Evolutionary conservation across 2,888 invertebrate species (phyloP), one percentile per base, ranked within the genome.

Genomic region (Asteroscopus sphinx): DNA sequence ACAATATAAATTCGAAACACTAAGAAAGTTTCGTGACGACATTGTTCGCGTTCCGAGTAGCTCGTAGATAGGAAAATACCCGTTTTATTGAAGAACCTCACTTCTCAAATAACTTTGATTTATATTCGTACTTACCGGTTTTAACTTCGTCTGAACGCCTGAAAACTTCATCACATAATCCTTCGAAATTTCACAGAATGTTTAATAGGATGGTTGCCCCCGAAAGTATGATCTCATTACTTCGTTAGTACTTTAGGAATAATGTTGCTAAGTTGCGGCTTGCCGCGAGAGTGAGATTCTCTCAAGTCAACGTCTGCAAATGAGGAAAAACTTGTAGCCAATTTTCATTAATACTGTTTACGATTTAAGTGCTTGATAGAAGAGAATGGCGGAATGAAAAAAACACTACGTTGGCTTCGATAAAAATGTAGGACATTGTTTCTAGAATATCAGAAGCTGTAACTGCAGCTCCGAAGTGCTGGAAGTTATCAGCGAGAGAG

Each of bases 221-320:
- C 59, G 30, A 44, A 74, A 73, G 68, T 66, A 74, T 68, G 66
- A 74, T 73, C 68, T 71, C 68, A 66, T 68, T 74, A 76, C 70
- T 73, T 66, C 55, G 71, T 73, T 66, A 68, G 68, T 74, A 62
- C 55, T 76, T 74, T 32, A 49, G 54, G 51, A 60, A 76, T 76
- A 68, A 72, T 51, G 66, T 74, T 67, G 61, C 49, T 41, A 65
- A 69, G 65, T 79, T 65, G 48, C 48, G 42, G 44, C 53, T 57
- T 46, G 56, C 66, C 67, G 45, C 66, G 58, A 62, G 51, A 53
- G 28, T 39, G 39, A 49, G 64, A 62, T 62, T 66, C 28, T 56
- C 45, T 52, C 28, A 13, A 61, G 45, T 37, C 25, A 7, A 16
- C 40, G 16, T 47, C 49, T 62, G 32, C 42, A 26, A 51, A 26